Percentiles rank a stretch among this genome's conserved stretches.
These are phyloP conservation scores for Eupsittula cactorum DNA, from an alignment of 2,113 vertebrate species.

Conservation along the genomic window DNA sequence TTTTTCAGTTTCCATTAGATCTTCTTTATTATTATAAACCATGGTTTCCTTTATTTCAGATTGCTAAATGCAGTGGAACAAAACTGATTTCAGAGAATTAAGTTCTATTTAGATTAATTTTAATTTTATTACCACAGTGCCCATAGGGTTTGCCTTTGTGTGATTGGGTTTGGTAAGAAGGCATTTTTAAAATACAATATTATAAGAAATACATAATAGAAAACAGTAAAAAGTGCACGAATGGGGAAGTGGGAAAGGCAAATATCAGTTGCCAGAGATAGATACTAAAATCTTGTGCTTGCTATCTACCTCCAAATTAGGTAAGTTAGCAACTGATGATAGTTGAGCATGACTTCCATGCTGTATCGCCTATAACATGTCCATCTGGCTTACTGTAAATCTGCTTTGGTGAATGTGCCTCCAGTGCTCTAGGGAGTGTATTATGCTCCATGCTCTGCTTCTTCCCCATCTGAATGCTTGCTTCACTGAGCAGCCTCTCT, in stretches of 20 bases:
- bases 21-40: background rate
- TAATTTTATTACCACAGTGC: slow-evolving; percentile 20
- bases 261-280: background rate
- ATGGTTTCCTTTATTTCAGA: background rate
- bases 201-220: background rate
- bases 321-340: background rate
- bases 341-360: background rate
- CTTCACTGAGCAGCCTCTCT: background rate
- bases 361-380: accelerated
- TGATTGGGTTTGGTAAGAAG: background rate
- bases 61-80: slow-evolving; percentile 45
- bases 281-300: background rate
- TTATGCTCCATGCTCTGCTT: background rate
- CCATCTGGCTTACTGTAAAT: background rate
- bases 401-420: background rate
- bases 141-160: background rate
- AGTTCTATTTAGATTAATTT: slow-evolving; percentile 39
- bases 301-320: background rate
- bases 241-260: background rate
- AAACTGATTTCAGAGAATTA: slow-evolving; percentile 43
- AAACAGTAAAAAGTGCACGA: background rate
- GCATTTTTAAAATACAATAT: background rate
- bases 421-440: background rate
- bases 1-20: background rate
- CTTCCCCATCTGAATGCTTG: background rate